phyloP scores from a whole-genome alignment of 2,888 invertebrate species.

The Drosophila atripex region DNA sequence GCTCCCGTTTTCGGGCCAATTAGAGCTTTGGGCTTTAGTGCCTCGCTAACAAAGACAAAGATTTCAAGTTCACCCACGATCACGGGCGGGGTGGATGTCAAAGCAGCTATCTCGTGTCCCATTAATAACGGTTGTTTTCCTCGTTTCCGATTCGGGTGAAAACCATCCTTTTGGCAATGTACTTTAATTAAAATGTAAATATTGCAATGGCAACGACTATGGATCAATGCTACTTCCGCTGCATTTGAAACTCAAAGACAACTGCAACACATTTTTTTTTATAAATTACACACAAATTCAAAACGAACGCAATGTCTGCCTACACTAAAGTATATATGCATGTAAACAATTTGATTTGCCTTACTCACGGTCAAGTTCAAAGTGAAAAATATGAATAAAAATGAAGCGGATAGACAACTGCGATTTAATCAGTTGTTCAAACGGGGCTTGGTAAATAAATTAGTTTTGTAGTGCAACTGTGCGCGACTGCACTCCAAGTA shows the following conservation, averaged over 20 bases:
- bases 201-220: not conserved
- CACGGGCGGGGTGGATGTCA: slow-evolving; percentile 2
- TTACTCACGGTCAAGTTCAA: slow-evolving; percentile 47
- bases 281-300: slow-evolving; percentile 6
- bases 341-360: slow-evolving; percentile 32
- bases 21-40: slow-evolving; percentile 12
- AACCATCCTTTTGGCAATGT: slow-evolving; percentile 24
- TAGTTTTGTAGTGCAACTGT: slow-evolving; percentile 1
- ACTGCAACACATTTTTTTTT: slow-evolving; percentile 13
- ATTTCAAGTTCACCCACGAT: slow-evolving; percentile 33
- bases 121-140: not conserved
- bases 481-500: slow-evolving; percentile 21
- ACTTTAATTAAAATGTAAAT: slow-evolving; percentile 22
- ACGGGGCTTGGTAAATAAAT: slow-evolving; percentile 14
- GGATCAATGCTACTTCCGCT: slow-evolving; percentile 13
- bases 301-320: slow-evolving; percentile 14
- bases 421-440: slow-evolving; percentile 12
- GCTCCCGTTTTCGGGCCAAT: slow-evolving; percentile 14
- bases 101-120: slow-evolving; percentile 11
- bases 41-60: slow-evolving; percentile 25
- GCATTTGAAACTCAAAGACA: slow-evolving; percentile 27
- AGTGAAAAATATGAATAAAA: slow-evolving; percentile 17
- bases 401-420: slow-evolving; percentile 1
- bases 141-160: slow-evolving; percentile 26
- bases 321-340: not conserved